These are phyloP conservation scores for Sebastes vulpes DNA, from an alignment of 2,797 vertebrate genomes.

Conservation along the genomic window DNA sequence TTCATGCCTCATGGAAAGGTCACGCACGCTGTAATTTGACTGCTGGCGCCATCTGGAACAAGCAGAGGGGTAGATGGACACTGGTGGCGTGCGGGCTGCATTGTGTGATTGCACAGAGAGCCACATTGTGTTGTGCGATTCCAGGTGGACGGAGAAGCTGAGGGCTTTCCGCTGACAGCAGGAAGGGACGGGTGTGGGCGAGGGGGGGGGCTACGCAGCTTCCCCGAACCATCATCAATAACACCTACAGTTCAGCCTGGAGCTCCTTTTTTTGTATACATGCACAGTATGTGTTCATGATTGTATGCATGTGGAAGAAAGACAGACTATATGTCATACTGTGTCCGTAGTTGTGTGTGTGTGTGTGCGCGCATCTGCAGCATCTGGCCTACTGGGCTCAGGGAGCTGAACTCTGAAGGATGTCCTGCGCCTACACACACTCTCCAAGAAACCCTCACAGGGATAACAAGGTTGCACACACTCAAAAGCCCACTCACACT, in stretches of 20 bases:
- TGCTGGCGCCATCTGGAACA: conserved; percentile 29
- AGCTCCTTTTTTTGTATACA: conserved; percentile 24
- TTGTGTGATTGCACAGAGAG: conserved; percentile 39
- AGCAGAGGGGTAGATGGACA: conserved; percentile 22
- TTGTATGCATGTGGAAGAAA: conserved; percentile 47
- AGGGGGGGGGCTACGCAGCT: conserved; percentile 23
- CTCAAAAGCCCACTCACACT: conserved; percentile 68
- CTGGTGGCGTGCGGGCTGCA: conserved; percentile 4
- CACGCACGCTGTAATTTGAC: conserved; percentile 17
- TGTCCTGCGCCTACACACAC: conserved; percentile 77
- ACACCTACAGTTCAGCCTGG: conserved; percentile 44
- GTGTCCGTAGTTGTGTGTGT: background rate
- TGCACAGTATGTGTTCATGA: conserved; percentile 45
- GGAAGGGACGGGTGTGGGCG: conserved; percentile 58
- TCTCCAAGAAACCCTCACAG: conserved; percentile 55
- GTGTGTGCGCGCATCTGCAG: conserved; percentile 55
- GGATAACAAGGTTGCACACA: conserved; percentile 53
- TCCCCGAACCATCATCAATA: conserved; percentile 49
- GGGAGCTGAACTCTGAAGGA: conserved; percentile 70
- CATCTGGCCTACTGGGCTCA: conserved; percentile 68
- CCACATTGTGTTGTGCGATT: conserved; percentile 55
- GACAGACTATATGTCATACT: conserved; percentile 47
- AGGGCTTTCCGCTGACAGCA: conserved; percentile 50
- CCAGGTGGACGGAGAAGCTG: conserved; percentile 51
- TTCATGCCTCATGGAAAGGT: conserved; percentile 7